Evolutionary conservation across 2,888 invertebrate species (phyloP).

Genomic region (Tenthredo scrophulariae): DNA sequence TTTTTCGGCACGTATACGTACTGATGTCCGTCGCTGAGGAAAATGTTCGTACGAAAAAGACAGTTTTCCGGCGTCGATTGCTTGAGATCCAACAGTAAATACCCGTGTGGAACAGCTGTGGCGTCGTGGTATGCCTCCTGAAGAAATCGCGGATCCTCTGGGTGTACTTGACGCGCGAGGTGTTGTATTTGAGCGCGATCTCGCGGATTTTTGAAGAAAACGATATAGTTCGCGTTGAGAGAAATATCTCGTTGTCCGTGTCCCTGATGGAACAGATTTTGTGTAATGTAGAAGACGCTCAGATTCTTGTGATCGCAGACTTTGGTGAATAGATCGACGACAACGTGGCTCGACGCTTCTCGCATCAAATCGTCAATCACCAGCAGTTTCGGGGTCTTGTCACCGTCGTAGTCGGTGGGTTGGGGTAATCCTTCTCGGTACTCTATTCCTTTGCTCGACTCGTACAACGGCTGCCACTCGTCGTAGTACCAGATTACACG

Average conservation of each 20-base stretch:
- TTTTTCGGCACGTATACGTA: too few relatives aligned
- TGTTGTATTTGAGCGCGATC: too few relatives aligned
- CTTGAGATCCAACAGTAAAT: too few relatives aligned
- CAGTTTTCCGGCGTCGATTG: too few relatives aligned
- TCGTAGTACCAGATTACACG: slow-evolving; percentile 19
- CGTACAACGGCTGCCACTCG: not conserved
- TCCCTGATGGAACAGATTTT: slow-evolving; percentile 54
- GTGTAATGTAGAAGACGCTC: slow-evolving; percentile 49
- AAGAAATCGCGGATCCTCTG: too few relatives aligned
- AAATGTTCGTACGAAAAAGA: too few relatives aligned
- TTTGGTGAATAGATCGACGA: too few relatives aligned
- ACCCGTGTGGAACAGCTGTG: too few relatives aligned
- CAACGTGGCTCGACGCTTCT: slow-evolving; percentile 37
- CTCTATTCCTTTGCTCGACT: not conserved
- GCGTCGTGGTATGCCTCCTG: too few relatives aligned
- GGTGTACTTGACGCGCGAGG: too few relatives aligned
- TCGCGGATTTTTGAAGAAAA: slow-evolving; percentile 45
- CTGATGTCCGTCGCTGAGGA: too few relatives aligned
- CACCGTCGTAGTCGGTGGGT: slow-evolving; percentile 28
- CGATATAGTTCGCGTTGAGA: slow-evolving; percentile 55
- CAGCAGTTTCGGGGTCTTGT: slow-evolving; percentile 31
- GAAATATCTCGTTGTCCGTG: slow-evolving; percentile 51
- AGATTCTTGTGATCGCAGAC: slow-evolving; percentile 52
- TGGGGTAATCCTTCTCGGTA: slow-evolving; percentile 37
- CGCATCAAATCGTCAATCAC: slow-evolving; percentile 54